These are phyloP conservation scores for Taxidea taxus DNA, from an alignment of 2,113 vertebrate species.

Conservation along the genomic window DNA sequence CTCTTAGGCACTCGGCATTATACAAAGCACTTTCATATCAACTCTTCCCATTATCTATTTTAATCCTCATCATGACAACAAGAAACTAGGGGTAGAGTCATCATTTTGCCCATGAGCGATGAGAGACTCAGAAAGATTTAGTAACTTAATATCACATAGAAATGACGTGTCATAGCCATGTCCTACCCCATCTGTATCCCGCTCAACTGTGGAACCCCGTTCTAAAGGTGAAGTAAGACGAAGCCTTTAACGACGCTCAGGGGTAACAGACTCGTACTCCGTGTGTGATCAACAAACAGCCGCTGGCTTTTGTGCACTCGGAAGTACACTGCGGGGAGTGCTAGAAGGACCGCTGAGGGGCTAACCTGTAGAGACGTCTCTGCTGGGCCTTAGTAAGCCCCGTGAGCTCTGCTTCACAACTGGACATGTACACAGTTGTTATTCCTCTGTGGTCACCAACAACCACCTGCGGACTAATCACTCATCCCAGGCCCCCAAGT, in stretches of 20 bases:
- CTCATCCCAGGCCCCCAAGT: not conserved
- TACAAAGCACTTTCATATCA: not conserved
- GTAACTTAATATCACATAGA: not conserved
- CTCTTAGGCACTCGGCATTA: not conserved
- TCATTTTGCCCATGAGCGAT: not conserved
- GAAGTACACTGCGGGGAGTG: not conserved
- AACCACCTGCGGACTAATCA: not conserved
- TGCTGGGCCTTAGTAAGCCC: rapidly evolving
- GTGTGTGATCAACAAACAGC: not conserved
- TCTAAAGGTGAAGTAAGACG: not conserved
- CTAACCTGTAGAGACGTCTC: not conserved
- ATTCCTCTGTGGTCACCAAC: not conserved
- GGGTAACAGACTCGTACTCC: not conserved
- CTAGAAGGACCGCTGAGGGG: not conserved
- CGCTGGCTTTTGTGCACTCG: not conserved
- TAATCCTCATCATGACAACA: not conserved
- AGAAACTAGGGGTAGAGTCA: not conserved
- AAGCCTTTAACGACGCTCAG: not conserved
- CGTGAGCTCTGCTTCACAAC: not conserved
- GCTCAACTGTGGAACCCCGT: not conserved
- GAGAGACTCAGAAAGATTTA: not conserved
- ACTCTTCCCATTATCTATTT: not conserved
- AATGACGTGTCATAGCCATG: not conserved
- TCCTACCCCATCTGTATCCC: not conserved
- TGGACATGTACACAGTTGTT: not conserved